Conservation (phyloP, 2,797 vertebrate genomes). For the Melanogrammus aeglefinus region DNA sequence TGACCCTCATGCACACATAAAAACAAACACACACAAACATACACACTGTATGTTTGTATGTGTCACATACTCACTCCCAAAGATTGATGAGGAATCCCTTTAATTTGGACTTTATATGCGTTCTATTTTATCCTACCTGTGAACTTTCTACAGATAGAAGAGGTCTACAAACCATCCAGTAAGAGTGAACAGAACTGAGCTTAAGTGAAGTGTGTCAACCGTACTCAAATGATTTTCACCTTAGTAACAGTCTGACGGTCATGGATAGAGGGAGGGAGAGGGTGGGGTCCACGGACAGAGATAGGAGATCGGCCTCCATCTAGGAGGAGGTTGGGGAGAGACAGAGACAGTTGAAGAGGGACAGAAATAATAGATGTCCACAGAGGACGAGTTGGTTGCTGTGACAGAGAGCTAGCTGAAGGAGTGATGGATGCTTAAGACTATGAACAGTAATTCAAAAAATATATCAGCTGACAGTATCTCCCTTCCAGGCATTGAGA, state of each 20-base stretch:
- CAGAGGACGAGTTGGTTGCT: too few species aligned
- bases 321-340: background rate
- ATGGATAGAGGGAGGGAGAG: background rate
- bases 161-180: slow-evolving; percentile 29
- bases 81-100: slow-evolving; percentile 26
- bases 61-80: slow-evolving; percentile 7
- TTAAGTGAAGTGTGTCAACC: background rate
- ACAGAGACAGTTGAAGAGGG: background rate
- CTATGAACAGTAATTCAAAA: background rate
- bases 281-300: slow-evolving; percentile 4
- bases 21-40: background rate
- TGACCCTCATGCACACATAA: too few species aligned
- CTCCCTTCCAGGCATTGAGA: background rate
- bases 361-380: background rate
- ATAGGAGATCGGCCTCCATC: background rate
- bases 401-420: background rate
- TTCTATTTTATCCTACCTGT: slow-evolving; percentile 48
- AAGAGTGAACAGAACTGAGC: slow-evolving; percentile 1
- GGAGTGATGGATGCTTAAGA: background rate
- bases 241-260: slow-evolving; percentile 16
- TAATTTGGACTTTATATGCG: slow-evolving; percentile 38
- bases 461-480: background rate
- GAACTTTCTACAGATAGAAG: slow-evolving; percentile 36
- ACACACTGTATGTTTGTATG: too few species aligned
- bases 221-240: slow-evolving; percentile 12